These are phyloP conservation scores for Oreochromis niloticus DNA, from an alignment of 2,113 vertebrate genomes.

Conservation along the genomic window DNA sequence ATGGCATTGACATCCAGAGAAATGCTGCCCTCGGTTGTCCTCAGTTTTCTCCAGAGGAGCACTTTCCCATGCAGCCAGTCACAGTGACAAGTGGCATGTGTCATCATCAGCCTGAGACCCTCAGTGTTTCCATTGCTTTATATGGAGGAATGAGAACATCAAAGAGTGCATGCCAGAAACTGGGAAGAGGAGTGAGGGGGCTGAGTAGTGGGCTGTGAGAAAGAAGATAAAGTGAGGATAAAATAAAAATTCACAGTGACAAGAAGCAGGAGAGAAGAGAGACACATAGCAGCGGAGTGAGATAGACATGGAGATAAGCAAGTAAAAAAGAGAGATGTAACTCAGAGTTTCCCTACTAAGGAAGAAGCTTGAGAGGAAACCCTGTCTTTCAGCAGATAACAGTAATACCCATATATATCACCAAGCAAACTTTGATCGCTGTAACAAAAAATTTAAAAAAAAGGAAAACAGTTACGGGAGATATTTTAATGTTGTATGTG, in stretches of 20 bases:
- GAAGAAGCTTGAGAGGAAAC: not conserved
- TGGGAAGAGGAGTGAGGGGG: not conserved
- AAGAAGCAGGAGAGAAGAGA: not conserved
- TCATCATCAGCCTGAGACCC: not conserved
- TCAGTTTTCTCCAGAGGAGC: not conserved
- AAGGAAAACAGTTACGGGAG: not conserved
- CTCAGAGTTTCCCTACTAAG: not conserved
- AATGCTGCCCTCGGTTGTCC: not conserved
- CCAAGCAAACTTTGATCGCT: not conserved
- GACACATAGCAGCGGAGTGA: not conserved
- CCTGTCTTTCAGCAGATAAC: not conserved
- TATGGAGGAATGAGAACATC: conserved; percentile 14
- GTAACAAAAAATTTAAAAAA: not conserved
- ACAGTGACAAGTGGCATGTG: conserved; percentile 1
- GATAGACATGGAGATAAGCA: not conserved
- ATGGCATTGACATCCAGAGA: not conserved
- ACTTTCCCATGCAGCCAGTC: not conserved
- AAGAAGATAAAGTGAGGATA: not conserved
- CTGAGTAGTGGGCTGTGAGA: too few relatives aligned
- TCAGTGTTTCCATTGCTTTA: conserved; percentile 11
- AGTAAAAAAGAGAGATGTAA: not conserved
- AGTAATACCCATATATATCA: not conserved
- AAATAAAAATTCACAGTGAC: not conserved
- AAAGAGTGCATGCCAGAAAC: not conserved
- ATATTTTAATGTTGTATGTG: not conserved